Percentiles rank a stretch among this genome's conserved stretches.
Conservation (phyloP, 2,113 vertebrate genomes). For the Chrysemys picta region DNA sequence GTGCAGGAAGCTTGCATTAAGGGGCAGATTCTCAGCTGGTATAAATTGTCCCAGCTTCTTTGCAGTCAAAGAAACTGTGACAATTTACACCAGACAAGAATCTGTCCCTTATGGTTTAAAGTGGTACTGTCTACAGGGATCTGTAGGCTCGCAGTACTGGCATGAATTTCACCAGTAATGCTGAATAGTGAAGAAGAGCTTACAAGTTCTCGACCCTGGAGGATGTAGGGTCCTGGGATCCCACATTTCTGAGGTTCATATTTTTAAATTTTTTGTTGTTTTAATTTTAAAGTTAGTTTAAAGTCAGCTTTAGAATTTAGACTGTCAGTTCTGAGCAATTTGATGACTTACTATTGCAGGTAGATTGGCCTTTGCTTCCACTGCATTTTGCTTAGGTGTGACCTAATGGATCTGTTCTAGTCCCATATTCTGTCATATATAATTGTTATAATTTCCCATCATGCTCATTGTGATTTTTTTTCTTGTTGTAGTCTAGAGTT, state of each 20-base stretch:
- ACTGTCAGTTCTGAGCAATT: not conserved
- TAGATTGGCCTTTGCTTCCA: conserved; percentile 13
- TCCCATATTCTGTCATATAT: conserved; percentile 50
- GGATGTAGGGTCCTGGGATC: not conserved
- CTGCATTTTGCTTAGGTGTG: conserved; percentile 20
- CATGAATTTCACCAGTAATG: rapidly evolving
- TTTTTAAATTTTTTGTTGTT: not conserved
- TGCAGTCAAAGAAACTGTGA: rapidly evolving
- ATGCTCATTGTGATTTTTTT: conserved; percentile 15
- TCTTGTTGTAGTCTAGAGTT: conserved; percentile 35
- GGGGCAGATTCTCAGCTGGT: rapidly evolving
- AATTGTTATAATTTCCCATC: conserved; percentile 61
- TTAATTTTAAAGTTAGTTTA: not conserved
- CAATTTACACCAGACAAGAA: not conserved
- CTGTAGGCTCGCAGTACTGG: not conserved
- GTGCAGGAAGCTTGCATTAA: not conserved
- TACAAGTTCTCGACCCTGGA: not conserved
- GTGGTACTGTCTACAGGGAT: not conserved
- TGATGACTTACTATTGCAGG: not conserved
- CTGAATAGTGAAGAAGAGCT: not conserved
- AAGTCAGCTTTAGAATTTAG: not conserved
- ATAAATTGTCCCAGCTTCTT: not conserved
- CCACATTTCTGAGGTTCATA: not conserved
- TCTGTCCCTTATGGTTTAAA: not conserved
- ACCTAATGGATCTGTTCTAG: conserved; percentile 38